Base-by-base conservation (phyloP, 1,140 invertebrate species). In the Pentalonia nigronervosa region DNA sequence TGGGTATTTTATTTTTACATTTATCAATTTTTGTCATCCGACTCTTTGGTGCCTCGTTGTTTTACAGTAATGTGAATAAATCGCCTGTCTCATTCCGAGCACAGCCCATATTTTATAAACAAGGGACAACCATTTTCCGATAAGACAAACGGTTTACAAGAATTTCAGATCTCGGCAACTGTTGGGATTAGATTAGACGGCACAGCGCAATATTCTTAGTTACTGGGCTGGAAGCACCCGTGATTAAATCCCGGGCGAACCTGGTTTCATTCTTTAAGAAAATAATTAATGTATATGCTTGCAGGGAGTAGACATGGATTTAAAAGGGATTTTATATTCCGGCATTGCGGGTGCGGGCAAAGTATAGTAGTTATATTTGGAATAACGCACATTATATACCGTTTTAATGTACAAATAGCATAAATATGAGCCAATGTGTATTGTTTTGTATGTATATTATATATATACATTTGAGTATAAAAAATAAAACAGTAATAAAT, bases 131-230 rank as follows among this genome's bases (percentile, higher is more conserved):
- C 48, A 34, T 91, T 91, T 76, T 81, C 90, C 90, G 67, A 91
- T 91, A 91, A 91, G 67, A 91, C 67, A 81, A 91, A 91, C 90
- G 67, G 90, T 91, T 76, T 81, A 91, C 90, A 81, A 91, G 90
- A 81, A 91, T 81, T 48, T 91, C 90, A 47, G 60, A 91, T 81
- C 60, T 81, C 67, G 90, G 90, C 56, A 81, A 81, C 90, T 81
- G 60, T 81, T 36, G 90, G 90, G 90, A 91, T 91, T 91, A 91
- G 90, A 81, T 91, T 91, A 91, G 90, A 91, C 47, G 47, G 53
- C 90, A 48, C 30, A 23, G 20, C 90, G 90, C 60, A 81, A 53
- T 91, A 81, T 91, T 91, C 90, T 91, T 91, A 81, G 56, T 81
- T 91, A 91, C 90, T 91, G 90, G 48, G 41, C 90, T 91, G 90